Evolutionary conservation across 2,797 vertebrate genomes (phyloP), one percentile per base, ranked within the genome.

Genomic region (Xenops minutus): DNA sequence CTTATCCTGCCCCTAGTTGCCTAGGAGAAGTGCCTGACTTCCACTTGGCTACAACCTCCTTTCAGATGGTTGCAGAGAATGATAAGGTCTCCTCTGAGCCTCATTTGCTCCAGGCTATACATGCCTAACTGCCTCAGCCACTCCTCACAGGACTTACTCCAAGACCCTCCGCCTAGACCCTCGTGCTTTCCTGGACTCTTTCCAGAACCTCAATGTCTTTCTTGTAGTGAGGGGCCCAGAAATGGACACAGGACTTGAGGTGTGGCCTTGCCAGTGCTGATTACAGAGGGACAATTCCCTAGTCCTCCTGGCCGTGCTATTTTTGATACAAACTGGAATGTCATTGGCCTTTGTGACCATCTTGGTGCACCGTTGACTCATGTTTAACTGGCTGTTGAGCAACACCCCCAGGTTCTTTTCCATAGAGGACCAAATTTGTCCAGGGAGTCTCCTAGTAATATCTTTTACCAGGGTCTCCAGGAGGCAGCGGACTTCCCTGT

Each of bases 101-200:
- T 62, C 41, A 10, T 75, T 44, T 75, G 67, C 27, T 27, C 6
- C 26, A 22, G 11, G 22, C 11, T 36, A 51, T 51, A 26, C 32
- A 58, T 7, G 18, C 18, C 6, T 14, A 26, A 7, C 8, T 75
- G 27, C 14, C 27, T 62, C 19, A 62, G 27, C 37, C 27, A 21
- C 19, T 30, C 37, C 37, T 51, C 26, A 44, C 7, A n/a, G 19
- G n/a, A 52, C 32, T 44, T 20, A 19, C 36, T 17, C 15, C 23
- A 27, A 43, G 44, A 59, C 14, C 48, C 12, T 51, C 36, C 20
- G 17, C 6, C 34, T 44, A 44, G 44, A 73, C 14, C 18, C 43
- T 19, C 2, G 1, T 19, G 3, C 14, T 59, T 58, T 18, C 32
- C 46, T 54, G 41, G 29, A 49, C 1, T 1, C 2, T 2, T 3